These are phyloP conservation scores for Mus caroli DNA, from an alignment of 2,797 vertebrate species.

Conservation along the genomic window DNA sequence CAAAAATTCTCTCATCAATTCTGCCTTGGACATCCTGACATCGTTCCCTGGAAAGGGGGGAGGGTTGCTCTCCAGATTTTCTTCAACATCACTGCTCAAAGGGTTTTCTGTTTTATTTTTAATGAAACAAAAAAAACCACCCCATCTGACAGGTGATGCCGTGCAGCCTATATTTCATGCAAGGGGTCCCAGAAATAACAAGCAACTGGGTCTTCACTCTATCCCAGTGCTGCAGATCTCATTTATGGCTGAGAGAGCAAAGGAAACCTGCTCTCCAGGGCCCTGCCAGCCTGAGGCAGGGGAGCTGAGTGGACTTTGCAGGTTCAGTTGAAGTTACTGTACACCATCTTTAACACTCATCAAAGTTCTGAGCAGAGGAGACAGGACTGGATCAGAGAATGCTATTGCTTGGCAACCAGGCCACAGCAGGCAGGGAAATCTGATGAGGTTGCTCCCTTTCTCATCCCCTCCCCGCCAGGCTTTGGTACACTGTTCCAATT, in stretches of 20 bases:
- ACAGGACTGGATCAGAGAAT: not conserved
- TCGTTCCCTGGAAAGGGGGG: conserved; percentile 67
- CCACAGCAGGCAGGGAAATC: not conserved
- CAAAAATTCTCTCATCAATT: conserved; percentile 76
- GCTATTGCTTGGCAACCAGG: not conserved
- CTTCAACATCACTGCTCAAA: conserved; percentile 73
- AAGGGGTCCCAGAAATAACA: conserved; percentile 75
- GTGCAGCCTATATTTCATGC: conserved; percentile 60
- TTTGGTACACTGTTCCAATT: not conserved
- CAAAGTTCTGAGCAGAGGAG: not conserved
- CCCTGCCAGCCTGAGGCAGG: not conserved
- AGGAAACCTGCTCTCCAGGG: not conserved
- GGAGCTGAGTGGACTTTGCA: not conserved
- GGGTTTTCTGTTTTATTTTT: conserved; percentile 75
- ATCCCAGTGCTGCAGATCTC: not conserved
- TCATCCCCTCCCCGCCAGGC: not conserved
- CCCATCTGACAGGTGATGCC: conserved; percentile 70
- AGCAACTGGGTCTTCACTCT: conserved; percentile 11
- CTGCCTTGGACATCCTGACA: conserved; percentile 69
- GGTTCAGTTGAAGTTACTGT: conserved; percentile 17
- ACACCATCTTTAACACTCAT: not conserved
- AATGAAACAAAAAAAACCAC: conserved; percentile 73
- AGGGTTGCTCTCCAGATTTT: conserved; percentile 74
- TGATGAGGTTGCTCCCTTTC: not conserved
- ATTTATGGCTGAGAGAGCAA: conserved; percentile 14